These are phyloP conservation scores for Falco punctatus DNA, from an alignment of 2,113 vertebrate genomes.

Conservation along the genomic window DNA sequence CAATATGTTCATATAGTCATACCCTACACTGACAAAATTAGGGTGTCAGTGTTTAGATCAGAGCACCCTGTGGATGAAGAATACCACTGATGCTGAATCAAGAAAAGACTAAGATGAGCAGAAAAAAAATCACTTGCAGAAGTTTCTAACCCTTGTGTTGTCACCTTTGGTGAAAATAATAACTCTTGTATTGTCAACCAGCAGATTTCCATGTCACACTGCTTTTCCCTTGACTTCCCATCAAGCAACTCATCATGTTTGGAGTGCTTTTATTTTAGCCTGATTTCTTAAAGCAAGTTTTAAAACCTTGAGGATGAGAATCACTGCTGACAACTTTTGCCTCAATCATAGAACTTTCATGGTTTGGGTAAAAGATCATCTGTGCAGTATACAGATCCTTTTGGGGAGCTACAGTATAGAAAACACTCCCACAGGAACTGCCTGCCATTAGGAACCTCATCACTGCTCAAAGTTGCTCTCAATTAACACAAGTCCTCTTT, in stretches of 20 bases:
- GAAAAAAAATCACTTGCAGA: background rate
- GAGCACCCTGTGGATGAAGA: slow-evolving; percentile 11
- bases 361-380: background rate
- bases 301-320: background rate
- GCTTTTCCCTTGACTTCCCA: background rate
- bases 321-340: background rate
- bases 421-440: background rate
- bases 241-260: background rate
- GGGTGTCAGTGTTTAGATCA: background rate
- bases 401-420: background rate
- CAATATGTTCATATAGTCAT: background rate
- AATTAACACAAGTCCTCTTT: background rate
- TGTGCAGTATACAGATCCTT: background rate
- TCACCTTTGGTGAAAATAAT: background rate
- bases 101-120: background rate
- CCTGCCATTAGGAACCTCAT: background rate
- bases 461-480: background rate
- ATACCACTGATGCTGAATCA: background rate
- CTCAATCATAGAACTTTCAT: background rate
- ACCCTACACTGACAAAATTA: background rate
- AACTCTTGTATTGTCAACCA: background rate
- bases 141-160: background rate
- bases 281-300: background rate
- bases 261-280: background rate
- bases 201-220: background rate